Percentiles rank a stretch among this genome's conserved stretches.
Evolutionary conservation across 2,113 vertebrate species (phyloP).

Genomic region (Crotalus viridis): DNA sequence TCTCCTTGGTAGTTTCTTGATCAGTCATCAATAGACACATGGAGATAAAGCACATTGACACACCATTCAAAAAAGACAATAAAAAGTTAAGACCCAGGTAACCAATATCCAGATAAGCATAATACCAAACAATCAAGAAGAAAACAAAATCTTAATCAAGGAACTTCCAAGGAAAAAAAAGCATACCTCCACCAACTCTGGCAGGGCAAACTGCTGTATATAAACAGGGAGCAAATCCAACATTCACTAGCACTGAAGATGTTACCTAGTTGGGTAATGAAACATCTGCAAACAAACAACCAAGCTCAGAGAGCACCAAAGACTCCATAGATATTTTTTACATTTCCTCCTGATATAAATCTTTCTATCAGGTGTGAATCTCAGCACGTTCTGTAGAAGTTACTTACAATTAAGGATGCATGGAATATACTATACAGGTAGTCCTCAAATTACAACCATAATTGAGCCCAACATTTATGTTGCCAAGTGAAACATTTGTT

Average conservation of each 20-base stretch:
- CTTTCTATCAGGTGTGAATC: background rate
- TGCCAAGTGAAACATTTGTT: background rate
- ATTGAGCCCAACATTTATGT: background rate
- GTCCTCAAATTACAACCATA: background rate
- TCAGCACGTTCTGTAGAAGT: background rate
- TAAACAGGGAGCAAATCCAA: background rate
- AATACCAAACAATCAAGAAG: background rate
- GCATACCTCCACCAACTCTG: background rate
- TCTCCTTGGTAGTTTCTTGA: background rate
- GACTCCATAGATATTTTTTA: too few relatives aligned
- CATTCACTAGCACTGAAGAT: background rate
- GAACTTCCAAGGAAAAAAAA: background rate
- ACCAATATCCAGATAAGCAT: background rate
- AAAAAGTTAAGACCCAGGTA: background rate
- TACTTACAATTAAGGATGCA: background rate
- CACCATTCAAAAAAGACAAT: background rate
- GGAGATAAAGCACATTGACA: background rate
- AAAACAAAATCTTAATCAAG: background rate
- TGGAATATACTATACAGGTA: background rate
- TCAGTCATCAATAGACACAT: background rate
- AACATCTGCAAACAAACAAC: background rate
- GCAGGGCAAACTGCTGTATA: background rate
- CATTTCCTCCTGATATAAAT: too few relatives aligned
- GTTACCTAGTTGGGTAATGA: background rate
- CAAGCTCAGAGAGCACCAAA: background rate